Base-by-base conservation (phyloP, 2,113 vertebrate genomes). In the Catharus bicknelli region DNA sequence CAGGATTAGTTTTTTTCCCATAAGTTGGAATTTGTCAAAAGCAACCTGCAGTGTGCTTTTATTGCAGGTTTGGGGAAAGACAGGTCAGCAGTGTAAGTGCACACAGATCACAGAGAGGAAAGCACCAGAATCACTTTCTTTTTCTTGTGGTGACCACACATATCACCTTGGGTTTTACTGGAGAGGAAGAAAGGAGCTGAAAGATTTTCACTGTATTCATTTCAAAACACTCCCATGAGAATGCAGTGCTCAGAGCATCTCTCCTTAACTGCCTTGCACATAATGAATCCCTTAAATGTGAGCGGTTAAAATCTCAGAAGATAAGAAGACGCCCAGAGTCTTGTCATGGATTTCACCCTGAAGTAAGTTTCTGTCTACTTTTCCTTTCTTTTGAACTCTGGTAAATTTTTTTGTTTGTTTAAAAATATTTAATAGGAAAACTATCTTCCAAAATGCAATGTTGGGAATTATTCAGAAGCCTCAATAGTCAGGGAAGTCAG, bases 211-310 rank as follows among this genome's bases (percentile, higher is more conserved):
- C 21, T 43, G 6, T 30, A 21, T 67, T 77, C 5, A 63, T 83
- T 66, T 86, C 75, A 79, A 91, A 94, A 59, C 38, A 29, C 38
- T 84, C 20, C 27, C 55, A 48, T 48, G n/a, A 53, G 57, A 91
- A 94, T 34, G 20, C 51, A 61, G 7, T 15, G 18, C 29, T 74
- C 53, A 90, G 66, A 75, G 70, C 61, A 73, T 66, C 51, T 67
- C 67, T 96, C 98, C 98, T 99, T 99, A 98, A 99, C 98, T 96
- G 82, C 97, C 70, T 86, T 97, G 96, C 97, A 99, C 99, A 99
- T 99, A 99, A 99, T 74, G 99, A 99, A 98, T 99, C 99, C 85
- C 98, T 99, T 27, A 99, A 99, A 97, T 99, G 99, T 86, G 99
- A 99, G 83, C 98, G 99, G 63, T 93, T 99, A 94, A 99, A 99